Evolutionary conservation across 1,140 invertebrate genomes (phyloP).

Genomic region (Drosophila orosa): DNA sequence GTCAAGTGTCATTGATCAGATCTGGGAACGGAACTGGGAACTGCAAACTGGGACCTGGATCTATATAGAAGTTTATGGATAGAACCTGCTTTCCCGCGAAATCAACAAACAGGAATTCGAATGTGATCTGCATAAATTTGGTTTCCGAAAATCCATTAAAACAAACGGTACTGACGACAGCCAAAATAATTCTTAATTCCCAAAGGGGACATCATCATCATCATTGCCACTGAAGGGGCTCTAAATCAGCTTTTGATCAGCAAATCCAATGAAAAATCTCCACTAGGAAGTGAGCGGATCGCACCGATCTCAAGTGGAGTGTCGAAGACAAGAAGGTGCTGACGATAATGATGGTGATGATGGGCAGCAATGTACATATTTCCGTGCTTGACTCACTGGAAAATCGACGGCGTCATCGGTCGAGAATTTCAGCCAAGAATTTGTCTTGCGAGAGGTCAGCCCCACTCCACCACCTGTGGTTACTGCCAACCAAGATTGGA

Average conservation of each 20-base stretch:
- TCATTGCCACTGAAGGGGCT: conserved; percentile 13
- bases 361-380: conserved; percentile 10
- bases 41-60: conserved; percentile 20
- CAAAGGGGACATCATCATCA: conserved; percentile 1
- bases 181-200: conserved; percentile 24
- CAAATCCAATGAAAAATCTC: conserved; percentile 13
- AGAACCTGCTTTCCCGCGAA: conserved; percentile 49
- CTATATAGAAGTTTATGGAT: conserved; percentile 9
- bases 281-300: conserved; percentile 40
- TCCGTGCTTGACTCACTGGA: conserved; percentile 42
- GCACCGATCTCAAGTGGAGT: conserved; percentile 13
- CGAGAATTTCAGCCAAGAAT: conserved; percentile 28
- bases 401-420: conserved; percentile 25
- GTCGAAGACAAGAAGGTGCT: conserved; percentile 17
- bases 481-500: conserved; percentile 7
- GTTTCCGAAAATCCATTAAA: conserved; percentile 38
- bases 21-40: conserved; percentile 48
- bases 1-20: conserved; percentile 43
- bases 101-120: conserved; percentile 47
- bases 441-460: conserved; percentile 6
- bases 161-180: conserved; percentile 38
- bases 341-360: conserved; percentile 9
- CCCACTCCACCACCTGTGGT: not conserved
- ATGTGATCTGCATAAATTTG: conserved; percentile 41
- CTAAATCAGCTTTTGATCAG: conserved; percentile 20